phyloP scores from a whole-genome alignment of 2,888 invertebrate species.

The Chorisops tibialis region DNA sequence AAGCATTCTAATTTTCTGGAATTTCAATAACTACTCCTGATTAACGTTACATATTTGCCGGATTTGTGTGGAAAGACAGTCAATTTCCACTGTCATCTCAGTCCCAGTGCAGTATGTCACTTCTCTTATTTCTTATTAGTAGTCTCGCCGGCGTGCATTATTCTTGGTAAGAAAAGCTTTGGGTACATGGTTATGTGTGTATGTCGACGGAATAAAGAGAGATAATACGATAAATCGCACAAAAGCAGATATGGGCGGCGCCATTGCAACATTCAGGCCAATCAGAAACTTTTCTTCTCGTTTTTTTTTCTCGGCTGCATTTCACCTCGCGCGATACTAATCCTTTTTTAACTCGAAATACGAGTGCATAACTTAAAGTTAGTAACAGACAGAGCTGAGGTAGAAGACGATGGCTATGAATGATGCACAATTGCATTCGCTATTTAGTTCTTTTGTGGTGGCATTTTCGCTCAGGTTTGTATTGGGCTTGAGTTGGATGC shows the following conservation, averaged over 20 bases:
- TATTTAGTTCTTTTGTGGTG: no score
- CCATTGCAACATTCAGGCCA: conserved; percentile 46
- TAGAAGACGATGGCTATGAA: conserved; percentile 1
- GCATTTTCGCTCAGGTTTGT: no score
- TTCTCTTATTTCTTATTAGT: no score
- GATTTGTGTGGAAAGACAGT: no score
- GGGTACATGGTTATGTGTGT: background rate
- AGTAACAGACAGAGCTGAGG: background rate
- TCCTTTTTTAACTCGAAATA: background rate
- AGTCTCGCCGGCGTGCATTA: no score
- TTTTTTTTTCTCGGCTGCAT: conserved; percentile 34
- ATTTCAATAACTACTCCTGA: no score
- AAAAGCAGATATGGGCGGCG: conserved; percentile 53
- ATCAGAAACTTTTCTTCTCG: conserved; percentile 41
- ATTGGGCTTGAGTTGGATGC: background rate
- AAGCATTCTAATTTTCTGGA: no score
- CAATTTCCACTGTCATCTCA: no score
- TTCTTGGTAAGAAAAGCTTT: background rate
- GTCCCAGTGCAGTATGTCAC: no score
- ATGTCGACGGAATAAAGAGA: conserved; percentile 4
- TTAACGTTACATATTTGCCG: no score
- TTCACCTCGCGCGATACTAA: conserved; percentile 33
- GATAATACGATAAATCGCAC: conserved; percentile 32
- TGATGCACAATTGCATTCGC: conserved; percentile 12
- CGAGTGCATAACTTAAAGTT: background rate